Evolutionary conservation across 1,140 invertebrate species (phyloP).

Genomic region (Diabrotica undecimpunctata): DNA sequence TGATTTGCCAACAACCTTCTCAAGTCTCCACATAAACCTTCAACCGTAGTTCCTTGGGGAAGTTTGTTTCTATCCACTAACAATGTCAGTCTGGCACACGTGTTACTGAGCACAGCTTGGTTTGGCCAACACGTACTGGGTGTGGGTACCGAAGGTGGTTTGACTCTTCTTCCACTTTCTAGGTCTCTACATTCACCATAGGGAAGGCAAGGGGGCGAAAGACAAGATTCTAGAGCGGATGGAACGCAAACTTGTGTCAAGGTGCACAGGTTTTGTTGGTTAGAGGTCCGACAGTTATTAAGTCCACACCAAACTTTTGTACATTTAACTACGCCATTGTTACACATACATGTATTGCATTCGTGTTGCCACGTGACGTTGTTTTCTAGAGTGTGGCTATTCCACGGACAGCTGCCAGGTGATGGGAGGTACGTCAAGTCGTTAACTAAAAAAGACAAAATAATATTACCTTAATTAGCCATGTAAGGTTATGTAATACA

Average conservation of each 20-base stretch:
- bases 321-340: constrained; percentile 69
- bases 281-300: constrained; percentile 68
- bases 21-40: constrained; percentile 65
- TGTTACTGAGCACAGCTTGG: constrained; percentile 60
- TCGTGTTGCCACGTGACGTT: constrained; percentile 66
- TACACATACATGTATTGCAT: constrained; percentile 81
- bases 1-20: constrained; percentile 63
- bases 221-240: constrained; percentile 68
- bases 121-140: constrained; percentile 78
- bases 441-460: constrained; percentile 43
- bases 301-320: constrained; percentile 82
- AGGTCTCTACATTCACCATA: constrained; percentile 79
- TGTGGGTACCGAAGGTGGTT: constrained; percentile 69
- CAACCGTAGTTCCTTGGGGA: constrained; percentile 66
- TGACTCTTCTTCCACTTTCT: constrained; percentile 68
- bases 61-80: constrained; percentile 64
- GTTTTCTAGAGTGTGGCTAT: constrained; percentile 55
- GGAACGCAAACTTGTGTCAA: constrained; percentile 72
- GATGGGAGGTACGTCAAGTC: constrained; percentile 44
- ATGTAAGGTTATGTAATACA: not conserved
- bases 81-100: constrained; percentile 71
- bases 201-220: constrained; percentile 70
- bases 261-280: constrained; percentile 49
- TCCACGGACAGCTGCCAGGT: constrained; percentile 55
- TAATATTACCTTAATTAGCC: not conserved